Evolutionary conservation across 2,113 vertebrate species (phyloP).

Genomic region (Micronisus gabar): DNA sequence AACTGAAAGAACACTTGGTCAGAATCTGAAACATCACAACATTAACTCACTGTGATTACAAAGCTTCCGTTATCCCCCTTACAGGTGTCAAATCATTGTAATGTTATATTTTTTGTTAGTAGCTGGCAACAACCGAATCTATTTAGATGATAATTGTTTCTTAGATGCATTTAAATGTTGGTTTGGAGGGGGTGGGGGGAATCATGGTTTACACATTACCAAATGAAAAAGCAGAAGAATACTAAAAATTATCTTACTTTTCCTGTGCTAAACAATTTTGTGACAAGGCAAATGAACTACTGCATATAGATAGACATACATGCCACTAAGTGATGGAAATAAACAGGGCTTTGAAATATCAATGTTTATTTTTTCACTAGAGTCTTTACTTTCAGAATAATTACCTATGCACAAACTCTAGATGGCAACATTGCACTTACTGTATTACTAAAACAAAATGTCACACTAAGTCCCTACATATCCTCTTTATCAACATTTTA

Average conservation of each 20-base stretch:
- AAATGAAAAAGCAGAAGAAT: background rate
- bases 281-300: slow-evolving; percentile 7
- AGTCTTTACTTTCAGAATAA: slow-evolving; percentile 49
- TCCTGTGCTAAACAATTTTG: slow-evolving; percentile 3
- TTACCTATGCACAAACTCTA: slow-evolving; percentile 82
- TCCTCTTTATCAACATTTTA: slow-evolving; percentile 82
- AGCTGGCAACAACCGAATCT: slow-evolving; percentile 4
- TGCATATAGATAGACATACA: background rate
- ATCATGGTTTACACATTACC: background rate
- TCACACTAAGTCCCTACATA: slow-evolving; percentile 64
- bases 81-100: background rate
- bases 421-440: slow-evolving; percentile 89
- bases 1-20: slow-evolving; percentile 17
- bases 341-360: slow-evolving; percentile 7
- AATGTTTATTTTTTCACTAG: background rate
- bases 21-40: background rate
- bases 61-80: background rate
- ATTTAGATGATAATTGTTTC: background rate
- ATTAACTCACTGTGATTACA: background rate
- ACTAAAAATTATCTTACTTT: background rate
- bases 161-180: background rate
- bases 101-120: background rate
- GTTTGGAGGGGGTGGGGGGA: rapidly evolving
- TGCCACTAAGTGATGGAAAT: slow-evolving; percentile 1
- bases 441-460: slow-evolving; percentile 67